Evolutionary conservation across 1,140 invertebrate genomes (phyloP).

Genomic region (Ceratosolen fusciceps): DNA sequence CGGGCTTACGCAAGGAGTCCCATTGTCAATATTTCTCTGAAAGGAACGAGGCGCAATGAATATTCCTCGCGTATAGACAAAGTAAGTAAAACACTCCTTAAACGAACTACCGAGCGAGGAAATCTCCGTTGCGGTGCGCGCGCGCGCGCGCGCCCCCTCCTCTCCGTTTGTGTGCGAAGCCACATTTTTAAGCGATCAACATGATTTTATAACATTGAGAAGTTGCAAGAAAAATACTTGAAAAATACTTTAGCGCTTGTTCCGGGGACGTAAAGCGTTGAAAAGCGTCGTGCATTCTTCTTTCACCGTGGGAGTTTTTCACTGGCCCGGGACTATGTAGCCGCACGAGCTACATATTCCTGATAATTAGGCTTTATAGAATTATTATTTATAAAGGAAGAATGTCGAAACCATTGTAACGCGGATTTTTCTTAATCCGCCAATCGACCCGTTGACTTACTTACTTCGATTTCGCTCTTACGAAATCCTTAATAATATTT

Average conservation of each 20-base stretch:
- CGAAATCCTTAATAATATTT: no score
- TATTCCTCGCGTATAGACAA: slow-evolving; percentile 10
- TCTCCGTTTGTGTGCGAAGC: no score
- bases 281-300: not conserved
- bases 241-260: not conserved
- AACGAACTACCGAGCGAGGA: not conserved
- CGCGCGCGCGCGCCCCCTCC: no score
- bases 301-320: slow-evolving; percentile 4
- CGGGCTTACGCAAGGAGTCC: slow-evolving; percentile 28
- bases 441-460: no score
- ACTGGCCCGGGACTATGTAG: no score
- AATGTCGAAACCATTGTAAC: not conserved
- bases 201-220: slow-evolving; percentile 15
- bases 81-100: slow-evolving; percentile 27
- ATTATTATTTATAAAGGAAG: not conserved
- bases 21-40: slow-evolving; percentile 43
- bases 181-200: slow-evolving; percentile 2
- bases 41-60: slow-evolving; percentile 26
- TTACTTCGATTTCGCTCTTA: no score
- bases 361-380: not conserved
- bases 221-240: not conserved
- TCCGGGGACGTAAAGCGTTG: not conserved
- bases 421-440: not conserved
- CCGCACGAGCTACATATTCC: not conserved
- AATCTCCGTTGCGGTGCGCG: no score